Evolutionary conservation across 2,888 invertebrate species (phyloP).

Genomic region (Drosophila longiperda): DNA sequence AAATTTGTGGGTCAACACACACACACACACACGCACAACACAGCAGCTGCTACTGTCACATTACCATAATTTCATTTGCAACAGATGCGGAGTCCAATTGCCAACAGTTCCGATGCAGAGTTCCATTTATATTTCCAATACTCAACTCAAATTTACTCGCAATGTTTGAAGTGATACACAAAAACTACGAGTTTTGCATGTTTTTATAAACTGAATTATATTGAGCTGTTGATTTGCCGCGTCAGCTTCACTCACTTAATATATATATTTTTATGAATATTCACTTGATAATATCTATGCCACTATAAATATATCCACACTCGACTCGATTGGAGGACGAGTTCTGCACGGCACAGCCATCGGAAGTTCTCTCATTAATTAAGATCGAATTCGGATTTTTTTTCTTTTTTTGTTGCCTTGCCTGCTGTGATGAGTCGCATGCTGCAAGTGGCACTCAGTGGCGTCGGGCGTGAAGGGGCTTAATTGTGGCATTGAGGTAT

Average conservation of each 20-base stretch:
- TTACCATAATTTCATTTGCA: slow-evolving; percentile 80
- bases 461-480: slow-evolving; percentile 5
- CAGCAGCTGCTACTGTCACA: slow-evolving; percentile 65
- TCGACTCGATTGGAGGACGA: neutral
- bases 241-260: slow-evolving; percentile 46
- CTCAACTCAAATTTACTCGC: neutral
- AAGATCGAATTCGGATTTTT: slow-evolving; percentile 55
- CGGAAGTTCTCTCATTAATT: slow-evolving; percentile 69
- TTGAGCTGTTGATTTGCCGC: slow-evolving; percentile 69
- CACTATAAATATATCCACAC: slow-evolving; percentile 56
- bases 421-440: slow-evolving; percentile 23
- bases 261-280: slow-evolving; percentile 59
- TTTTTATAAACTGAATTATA: slow-evolving; percentile 67
- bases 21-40: slow-evolving; percentile 24
- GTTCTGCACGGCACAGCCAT: slow-evolving; percentile 18
- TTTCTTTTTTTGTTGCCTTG: slow-evolving; percentile 1
- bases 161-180: slow-evolving; percentile 40
- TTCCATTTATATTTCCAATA: slow-evolving; percentile 14
- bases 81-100: slow-evolving; percentile 61
- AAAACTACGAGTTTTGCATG: slow-evolving; percentile 58
- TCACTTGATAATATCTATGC: slow-evolving; percentile 62
- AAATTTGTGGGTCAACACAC: slow-evolving; percentile 59
- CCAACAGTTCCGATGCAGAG: slow-evolving; percentile 40
- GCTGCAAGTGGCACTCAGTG: slow-evolving; percentile 27
- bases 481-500: slow-evolving; percentile 2